phyloP scores from a whole-genome alignment of 2,888 invertebrate species.

The Andrena bicolor region DNA sequence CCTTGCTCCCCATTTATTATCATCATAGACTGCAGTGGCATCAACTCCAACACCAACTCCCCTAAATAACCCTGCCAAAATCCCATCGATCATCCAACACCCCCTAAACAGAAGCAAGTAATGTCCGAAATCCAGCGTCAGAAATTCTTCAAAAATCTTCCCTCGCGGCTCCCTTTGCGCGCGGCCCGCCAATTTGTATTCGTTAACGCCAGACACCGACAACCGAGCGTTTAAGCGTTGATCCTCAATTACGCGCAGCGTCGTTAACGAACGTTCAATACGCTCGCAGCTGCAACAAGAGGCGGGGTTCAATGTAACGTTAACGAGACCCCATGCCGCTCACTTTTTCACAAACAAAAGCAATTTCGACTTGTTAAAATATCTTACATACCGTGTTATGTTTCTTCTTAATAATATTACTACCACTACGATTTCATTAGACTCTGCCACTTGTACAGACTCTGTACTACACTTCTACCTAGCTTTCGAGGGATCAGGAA shows the following conservation, averaged over 20 bases:
- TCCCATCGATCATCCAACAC: neutral
- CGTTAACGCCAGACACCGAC: conserved; percentile 8
- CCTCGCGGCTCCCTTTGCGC: neutral
- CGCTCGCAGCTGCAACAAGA: conserved; percentile 9
- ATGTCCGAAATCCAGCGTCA: neutral
- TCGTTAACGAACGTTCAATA: conserved; percentile 45
- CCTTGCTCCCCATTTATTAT: neutral
- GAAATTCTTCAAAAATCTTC: neutral
- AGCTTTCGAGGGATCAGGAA: neutral
- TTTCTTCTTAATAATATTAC: neutral
- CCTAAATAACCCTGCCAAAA: neutral
- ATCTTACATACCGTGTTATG: neutral
- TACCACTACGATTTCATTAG: neutral
- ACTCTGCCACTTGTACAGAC: neutral
- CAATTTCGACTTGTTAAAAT: conserved; percentile 37
- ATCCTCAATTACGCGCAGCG: conserved; percentile 34
- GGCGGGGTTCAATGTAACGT: conserved; percentile 37
- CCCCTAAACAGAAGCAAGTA: neutral
- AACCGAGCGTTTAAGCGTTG: conserved; percentile 5
- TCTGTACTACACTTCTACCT: neutral
- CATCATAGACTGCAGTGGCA: neutral
- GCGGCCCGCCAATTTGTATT: conserved; percentile 18
- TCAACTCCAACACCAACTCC: neutral
- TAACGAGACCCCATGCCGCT: conserved; percentile 33
- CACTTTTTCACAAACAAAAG: conserved; percentile 25